Evolutionary conservation across 2,797 vertebrate genomes (phyloP), one percentile per base, ranked within the genome.

Genomic region (Xiphorhynchus erythropygius): DNA sequence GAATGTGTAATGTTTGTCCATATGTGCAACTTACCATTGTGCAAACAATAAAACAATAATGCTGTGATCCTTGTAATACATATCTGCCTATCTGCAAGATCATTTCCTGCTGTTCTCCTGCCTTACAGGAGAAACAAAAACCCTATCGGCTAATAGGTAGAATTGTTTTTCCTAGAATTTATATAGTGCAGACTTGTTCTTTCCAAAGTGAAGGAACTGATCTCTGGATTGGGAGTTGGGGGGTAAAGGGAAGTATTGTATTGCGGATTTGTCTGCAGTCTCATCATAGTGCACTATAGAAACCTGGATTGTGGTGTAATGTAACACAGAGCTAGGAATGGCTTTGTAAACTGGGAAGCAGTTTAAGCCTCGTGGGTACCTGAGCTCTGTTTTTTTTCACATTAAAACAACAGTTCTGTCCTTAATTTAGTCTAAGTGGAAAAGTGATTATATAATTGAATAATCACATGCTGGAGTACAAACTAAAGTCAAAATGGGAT

Each of bases 31-130:
- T 92, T 97, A 90, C 64, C 67, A 70, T 93, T 97, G 96, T 97
- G 79, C 77, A 96, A 95, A 98, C 97, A 98, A 98, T 98, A 98
- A 95, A 92, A 93, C 91, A 86, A 60, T 91, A 93, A 93, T 97
- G 95, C 93, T 97, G 96, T 97, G 94, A 97, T 84, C 74, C 77
- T 93, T 95, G 95, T 91, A 76, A 95, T 88, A 94, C 9, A 68
- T 55, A 87, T 24, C 90, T 94, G 63, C 74, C 67, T 96, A 6
- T 89, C 78, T 92, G 74, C 86, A 84, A 81, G 49, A 39, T 80
- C 2, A 10, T 44, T 92, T 78, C 32, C 65, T 59, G 19, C 46
- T 3, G 0, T 73, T 81, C 50, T 90, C n/a, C 55, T 76, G 0
- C 21, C 4, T 56, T 89, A 17, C 0, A 52, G 59, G 56, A 50